A percentile compares a stretch with the other conserved stretches of the same genome.
Conservation (phyloP, 2,113 vertebrate species). For the Epinephelus moara region DNA sequence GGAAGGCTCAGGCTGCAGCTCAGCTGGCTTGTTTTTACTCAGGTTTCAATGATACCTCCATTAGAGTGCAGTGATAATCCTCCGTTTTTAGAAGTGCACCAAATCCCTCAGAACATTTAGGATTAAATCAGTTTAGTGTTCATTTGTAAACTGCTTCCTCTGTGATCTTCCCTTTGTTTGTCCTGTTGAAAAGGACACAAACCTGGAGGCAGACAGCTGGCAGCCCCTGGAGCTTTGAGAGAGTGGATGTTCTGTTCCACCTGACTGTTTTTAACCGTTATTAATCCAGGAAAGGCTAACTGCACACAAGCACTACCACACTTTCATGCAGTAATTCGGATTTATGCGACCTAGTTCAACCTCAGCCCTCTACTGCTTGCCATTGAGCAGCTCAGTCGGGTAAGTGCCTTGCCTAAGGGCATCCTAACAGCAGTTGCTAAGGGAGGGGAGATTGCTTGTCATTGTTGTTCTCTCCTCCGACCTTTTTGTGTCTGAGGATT, state of each 20-base stretch:
- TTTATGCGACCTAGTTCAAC: not conserved
- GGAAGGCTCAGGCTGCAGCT: not conserved
- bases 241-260: constrained; percentile 43
- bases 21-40: not conserved
- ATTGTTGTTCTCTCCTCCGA: constrained; percentile 15
- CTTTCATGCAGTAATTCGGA: constrained; percentile 14
- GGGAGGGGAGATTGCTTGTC: not conserved
- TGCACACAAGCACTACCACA: constrained; percentile 14
- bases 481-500: not conserved
- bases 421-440: not conserved
- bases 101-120: constrained; percentile 48
- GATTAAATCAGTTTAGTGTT: constrained; percentile 58
- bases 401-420: not conserved
- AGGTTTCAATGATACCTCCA: constrained; percentile 24
- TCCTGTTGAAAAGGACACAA: constrained; percentile 35
- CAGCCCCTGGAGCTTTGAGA: constrained; percentile 15
- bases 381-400: not conserved
- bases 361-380: constrained; percentile 12
- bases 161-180: constrained; percentile 41
- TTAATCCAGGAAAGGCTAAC: constrained; percentile 49
- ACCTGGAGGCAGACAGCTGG: constrained; percentile 62
- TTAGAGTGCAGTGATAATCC: constrained; percentile 49
- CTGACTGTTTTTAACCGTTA: constrained; percentile 44
- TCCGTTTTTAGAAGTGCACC: constrained; percentile 37
- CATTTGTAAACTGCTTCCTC: constrained; percentile 42